A percentile compares a stretch with the other conserved stretches of the same genome.
These are phyloP conservation scores for Andrena bucephala DNA, from an alignment of 2,888 invertebrate genomes.

Conservation along the genomic window DNA sequence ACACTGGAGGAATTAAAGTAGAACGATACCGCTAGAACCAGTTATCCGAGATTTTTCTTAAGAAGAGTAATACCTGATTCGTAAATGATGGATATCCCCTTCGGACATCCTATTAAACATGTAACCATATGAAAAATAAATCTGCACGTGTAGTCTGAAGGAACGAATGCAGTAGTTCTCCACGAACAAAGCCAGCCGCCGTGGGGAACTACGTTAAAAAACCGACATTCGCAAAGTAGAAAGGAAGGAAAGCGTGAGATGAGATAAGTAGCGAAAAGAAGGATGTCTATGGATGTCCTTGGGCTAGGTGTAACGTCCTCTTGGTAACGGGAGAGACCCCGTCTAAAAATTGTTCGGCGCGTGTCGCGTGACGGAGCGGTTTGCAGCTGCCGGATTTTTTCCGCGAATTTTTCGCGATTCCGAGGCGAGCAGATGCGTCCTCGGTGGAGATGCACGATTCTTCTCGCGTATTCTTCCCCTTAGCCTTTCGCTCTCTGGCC, in stretches of 20 bases:
- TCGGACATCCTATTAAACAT: no score
- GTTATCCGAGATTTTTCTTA: no score
- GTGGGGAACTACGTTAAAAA: no score
- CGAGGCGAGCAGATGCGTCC: conserved; percentile 69
- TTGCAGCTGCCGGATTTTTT: conserved; percentile 72
- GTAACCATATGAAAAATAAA: no score
- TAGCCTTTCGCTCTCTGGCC: not conserved
- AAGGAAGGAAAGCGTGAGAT: no score
- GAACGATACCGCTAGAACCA: no score
- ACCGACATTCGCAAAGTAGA: not conserved
- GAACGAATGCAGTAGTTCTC: no score
- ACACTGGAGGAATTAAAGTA: not conserved
- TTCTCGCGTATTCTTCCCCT: conserved; percentile 26
- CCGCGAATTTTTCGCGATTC: conserved; percentile 72
- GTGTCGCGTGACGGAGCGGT: conserved; percentile 64
- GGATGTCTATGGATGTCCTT: not conserved
- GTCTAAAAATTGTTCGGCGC: conserved; percentile 58
- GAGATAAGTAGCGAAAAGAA: not conserved
- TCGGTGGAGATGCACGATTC: conserved; percentile 51
- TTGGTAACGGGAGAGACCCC: conserved; percentile 18
- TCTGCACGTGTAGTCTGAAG: no score
- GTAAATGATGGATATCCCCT: no score
- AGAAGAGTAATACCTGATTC: no score
- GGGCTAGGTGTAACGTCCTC: conserved; percentile 25
- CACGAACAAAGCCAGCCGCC: no score